phyloP scores from a whole-genome alignment of 23 tunicate genomes.

The Ciona savignyi region DNA sequence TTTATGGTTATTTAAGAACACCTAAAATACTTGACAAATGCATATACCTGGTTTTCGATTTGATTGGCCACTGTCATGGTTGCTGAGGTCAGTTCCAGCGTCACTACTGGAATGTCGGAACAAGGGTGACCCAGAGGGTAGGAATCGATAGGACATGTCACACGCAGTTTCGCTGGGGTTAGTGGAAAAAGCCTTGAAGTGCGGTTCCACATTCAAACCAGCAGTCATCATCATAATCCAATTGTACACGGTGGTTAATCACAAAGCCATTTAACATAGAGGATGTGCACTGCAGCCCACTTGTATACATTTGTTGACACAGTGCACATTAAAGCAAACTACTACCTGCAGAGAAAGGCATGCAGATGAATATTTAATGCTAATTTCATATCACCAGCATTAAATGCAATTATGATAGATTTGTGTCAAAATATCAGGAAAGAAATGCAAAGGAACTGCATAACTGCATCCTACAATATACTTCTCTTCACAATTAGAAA shows the following conservation, averaged over 20 bases:
- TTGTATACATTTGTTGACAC: neutral
- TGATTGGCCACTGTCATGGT: neutral
- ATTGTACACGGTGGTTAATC: neutral
- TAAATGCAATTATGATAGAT: too few species aligned
- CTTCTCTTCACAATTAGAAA: too few species aligned
- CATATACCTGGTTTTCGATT: neutral
- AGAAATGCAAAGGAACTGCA: too few species aligned
- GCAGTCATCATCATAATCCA: neutral
- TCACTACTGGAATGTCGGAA: neutral
- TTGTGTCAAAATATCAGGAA: too few species aligned
- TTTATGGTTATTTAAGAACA: too few species aligned
- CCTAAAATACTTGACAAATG: too few species aligned
- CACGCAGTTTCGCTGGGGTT: neutral
- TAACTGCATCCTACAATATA: too few species aligned
- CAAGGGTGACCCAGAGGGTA: neutral
- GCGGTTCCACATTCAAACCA: neutral
- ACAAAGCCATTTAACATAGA: neutral
- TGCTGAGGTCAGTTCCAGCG: neutral
- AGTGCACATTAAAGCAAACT: neutral
- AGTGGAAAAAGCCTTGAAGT: neutral
- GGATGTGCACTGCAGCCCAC: neutral
- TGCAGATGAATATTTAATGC: too few species aligned
- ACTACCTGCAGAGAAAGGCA: neutral
- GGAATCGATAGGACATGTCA: neutral
- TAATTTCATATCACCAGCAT: too few species aligned